phyloP scores from a whole-genome alignment of 1,140 invertebrate genomes.

The Polypedilum pembai region DNA sequence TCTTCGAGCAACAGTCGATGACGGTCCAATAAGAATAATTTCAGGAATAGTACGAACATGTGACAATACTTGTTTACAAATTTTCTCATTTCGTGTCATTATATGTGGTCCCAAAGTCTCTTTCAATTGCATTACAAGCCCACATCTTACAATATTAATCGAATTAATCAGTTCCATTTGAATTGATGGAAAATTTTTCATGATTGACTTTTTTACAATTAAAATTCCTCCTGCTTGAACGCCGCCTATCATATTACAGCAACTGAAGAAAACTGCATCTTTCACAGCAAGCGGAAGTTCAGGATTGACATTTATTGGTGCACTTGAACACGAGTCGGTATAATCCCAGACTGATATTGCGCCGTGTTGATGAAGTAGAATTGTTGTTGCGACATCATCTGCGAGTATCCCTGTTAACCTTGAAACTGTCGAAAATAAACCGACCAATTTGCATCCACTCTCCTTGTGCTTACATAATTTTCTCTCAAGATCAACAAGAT shows the following conservation, averaged over 20 bases:
- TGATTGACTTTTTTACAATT: slow-evolving; percentile 26
- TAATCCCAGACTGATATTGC: slow-evolving; percentile 87
- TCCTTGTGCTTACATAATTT: slow-evolving; percentile 56
- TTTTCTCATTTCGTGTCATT: slow-evolving; percentile 69
- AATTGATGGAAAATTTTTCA: slow-evolving; percentile 27
- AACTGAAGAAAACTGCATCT: slow-evolving; percentile 85
- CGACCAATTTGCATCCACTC: slow-evolving; percentile 58
- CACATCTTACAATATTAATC: slow-evolving; percentile 72
- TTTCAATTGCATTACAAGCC: slow-evolving; percentile 79
- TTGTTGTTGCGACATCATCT: slow-evolving; percentile 75
- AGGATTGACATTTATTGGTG: slow-evolving; percentile 82
- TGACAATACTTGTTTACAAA: slow-evolving; percentile 65
- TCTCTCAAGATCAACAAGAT: slow-evolving; percentile 66
- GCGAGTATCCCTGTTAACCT: slow-evolving; percentile 83
- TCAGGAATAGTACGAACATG: slow-evolving; percentile 68
- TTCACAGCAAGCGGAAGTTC: slow-evolving; percentile 50
- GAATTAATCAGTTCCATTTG: slow-evolving; percentile 68
- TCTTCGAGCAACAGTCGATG: slow-evolving; percentile 53
- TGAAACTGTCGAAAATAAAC: slow-evolving; percentile 80
- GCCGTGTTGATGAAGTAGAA: slow-evolving; percentile 68
- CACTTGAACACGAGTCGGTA: slow-evolving; percentile 74
- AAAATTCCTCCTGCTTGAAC: slow-evolving; percentile 54
- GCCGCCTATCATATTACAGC: slow-evolving; percentile 86
- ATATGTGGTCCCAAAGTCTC: slow-evolving; percentile 64
- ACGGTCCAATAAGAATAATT: slow-evolving; percentile 70